These are phyloP conservation scores for Saturnia pavonia DNA, from an alignment of 2,888 invertebrate species.

Conservation along the genomic window DNA sequence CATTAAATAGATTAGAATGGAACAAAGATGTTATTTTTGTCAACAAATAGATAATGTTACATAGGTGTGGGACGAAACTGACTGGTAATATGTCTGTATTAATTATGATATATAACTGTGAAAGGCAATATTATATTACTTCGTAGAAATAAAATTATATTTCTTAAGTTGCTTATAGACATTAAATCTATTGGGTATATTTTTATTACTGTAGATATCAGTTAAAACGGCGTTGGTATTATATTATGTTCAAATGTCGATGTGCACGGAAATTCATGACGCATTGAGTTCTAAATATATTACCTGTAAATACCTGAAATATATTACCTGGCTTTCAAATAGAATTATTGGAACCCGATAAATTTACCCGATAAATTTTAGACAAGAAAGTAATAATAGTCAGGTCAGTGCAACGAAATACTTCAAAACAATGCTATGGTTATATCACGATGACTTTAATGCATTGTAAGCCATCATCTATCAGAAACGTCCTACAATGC, in stretches of 20 bases:
- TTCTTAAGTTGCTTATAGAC: neutral
- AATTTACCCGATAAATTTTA: no score
- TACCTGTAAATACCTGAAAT: no score
- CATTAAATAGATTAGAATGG: conserved; percentile 2
- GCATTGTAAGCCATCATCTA: neutral
- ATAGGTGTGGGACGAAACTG: neutral
- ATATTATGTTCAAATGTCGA: neutral
- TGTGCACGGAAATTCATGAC: neutral
- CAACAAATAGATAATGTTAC: conserved; percentile 3
- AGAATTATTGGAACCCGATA: neutral
- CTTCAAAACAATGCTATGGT: neutral
- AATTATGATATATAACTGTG: neutral
- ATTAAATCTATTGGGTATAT: no score
- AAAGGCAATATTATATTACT: neutral
- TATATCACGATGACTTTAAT: neutral
- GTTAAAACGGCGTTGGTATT: no score
- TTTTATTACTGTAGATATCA: no score
- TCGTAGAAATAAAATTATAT: neutral
- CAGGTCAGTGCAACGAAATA: no score
- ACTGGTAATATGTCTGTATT: neutral
- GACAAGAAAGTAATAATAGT: no score
- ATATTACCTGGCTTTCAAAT: neutral
- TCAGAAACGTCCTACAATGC: neutral
- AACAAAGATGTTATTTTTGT: neutral
- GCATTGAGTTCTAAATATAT: neutral